Percentiles rank a stretch among this genome's conserved stretches.
These are phyloP conservation scores for Corythucha ciliata DNA, from an alignment of 2,888 invertebrate genomes.

Conservation along the genomic window DNA sequence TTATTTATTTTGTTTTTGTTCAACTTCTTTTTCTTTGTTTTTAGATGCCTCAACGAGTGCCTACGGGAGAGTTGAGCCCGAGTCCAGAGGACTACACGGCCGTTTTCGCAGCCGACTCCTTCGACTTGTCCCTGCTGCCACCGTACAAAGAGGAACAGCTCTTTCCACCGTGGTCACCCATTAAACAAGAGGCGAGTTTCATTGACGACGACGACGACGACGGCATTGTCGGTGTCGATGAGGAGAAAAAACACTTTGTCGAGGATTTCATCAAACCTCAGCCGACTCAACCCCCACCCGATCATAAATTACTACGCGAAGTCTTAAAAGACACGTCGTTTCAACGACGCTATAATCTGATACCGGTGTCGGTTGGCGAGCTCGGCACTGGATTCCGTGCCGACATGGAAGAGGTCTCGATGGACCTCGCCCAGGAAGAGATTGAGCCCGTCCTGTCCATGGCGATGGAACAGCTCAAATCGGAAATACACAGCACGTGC, in stretches of 20 bases:
- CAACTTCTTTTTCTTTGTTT: too few relatives aligned
- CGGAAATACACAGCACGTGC: conserved; percentile 78
- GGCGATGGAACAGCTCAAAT: conserved; percentile 76
- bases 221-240: conserved; percentile 22
- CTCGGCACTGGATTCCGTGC: conserved; percentile 45
- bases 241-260: conserved; percentile 30
- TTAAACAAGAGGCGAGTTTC: conserved; percentile 19
- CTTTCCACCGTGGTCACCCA: conserved; percentile 35
- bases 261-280: too few relatives aligned
- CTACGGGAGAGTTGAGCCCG: conserved; percentile 65
- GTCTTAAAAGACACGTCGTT: conserved; percentile 76
- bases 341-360: conserved; percentile 72
- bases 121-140: conserved; percentile 64
- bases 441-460: conserved; percentile 74
- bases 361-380: conserved; percentile 60
- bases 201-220: conserved; percentile 20
- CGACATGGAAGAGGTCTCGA: conserved; percentile 48
- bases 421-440: conserved; percentile 49
- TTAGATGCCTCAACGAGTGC: conserved; percentile 78
- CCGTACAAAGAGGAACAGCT: conserved; percentile 44
- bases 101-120: conserved; percentile 51
- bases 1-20: too few relatives aligned
- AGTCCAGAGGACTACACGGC: conserved; percentile 52
- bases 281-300: too few relatives aligned
- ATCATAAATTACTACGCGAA: conserved; percentile 69